Conservation (phyloP, 1,140 invertebrate species). For the Globodera ellingtonae region DNA sequence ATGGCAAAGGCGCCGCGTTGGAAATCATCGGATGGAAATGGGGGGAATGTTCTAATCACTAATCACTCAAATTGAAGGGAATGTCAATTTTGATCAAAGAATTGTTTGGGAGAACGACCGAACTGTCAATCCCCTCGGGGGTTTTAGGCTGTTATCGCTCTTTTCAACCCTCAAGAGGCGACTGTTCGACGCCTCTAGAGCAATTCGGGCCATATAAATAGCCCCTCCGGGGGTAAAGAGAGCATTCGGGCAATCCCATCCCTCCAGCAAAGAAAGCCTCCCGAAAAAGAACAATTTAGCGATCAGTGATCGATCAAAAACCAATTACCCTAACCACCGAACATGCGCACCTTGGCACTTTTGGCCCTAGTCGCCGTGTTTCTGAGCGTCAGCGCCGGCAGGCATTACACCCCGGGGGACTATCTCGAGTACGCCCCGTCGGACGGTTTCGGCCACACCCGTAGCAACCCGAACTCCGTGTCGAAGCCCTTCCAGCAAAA, state of each 20-base stretch:
- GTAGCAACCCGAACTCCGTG: too few relatives aligned
- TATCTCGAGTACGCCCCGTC: too few relatives aligned
- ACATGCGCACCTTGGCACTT: neutral
- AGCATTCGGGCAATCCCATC: too few relatives aligned
- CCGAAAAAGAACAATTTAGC: too few relatives aligned
- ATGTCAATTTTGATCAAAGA: neutral
- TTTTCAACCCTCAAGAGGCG: neutral
- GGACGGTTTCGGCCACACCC: too few relatives aligned
- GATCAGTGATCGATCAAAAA: too few relatives aligned
- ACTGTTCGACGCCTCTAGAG: too few relatives aligned
- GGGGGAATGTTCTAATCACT: neutral
- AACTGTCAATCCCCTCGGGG: neutral
- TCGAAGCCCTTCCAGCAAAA: conserved; percentile 31
- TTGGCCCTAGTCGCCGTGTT: neutral
- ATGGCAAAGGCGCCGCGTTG: neutral
- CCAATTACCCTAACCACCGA: too few relatives aligned
- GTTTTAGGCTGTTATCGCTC: neutral
- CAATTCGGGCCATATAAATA: too few relatives aligned
- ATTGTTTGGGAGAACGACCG: neutral
- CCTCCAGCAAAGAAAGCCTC: neutral
- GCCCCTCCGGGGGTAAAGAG: too few relatives aligned
- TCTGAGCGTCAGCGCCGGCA: too few relatives aligned
- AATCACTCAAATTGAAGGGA: neutral
- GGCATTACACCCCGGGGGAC: too few relatives aligned
- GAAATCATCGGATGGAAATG: neutral